Percentiles rank a stretch among this genome's conserved stretches.
phyloP scores from a whole-genome alignment of 2,888 invertebrate genomes.

The Polyommatus icarus region DNA sequence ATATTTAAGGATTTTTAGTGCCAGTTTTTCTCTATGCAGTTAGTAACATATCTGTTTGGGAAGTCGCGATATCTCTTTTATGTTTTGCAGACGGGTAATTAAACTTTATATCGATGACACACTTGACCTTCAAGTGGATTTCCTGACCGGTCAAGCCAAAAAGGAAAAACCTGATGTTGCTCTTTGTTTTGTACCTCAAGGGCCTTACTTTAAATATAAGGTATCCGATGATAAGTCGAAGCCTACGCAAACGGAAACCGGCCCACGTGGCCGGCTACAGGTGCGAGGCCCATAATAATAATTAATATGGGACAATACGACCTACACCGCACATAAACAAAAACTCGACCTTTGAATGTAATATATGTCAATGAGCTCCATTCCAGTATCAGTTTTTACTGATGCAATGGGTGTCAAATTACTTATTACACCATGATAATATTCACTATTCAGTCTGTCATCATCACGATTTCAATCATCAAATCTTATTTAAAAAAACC shows the following conservation, averaged over 20 bases:
- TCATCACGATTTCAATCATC: too few species aligned
- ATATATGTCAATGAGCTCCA: neutral
- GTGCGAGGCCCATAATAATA: neutral
- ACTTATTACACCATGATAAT: neutral
- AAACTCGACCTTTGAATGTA: neutral
- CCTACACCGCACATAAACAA: neutral
- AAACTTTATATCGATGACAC: neutral
- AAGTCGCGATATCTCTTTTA: slow-evolving; percentile 2
- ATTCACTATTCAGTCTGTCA: neutral
- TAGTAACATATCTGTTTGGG: neutral
- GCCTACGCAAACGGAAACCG: slow-evolving; percentile 20
- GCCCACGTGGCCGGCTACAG: slow-evolving; percentile 23
- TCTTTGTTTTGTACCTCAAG: slow-evolving; percentile 12
- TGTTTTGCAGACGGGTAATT: slow-evolving; percentile 12
- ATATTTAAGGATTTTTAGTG: neutral
- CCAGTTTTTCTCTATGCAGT: too few species aligned
- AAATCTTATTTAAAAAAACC: too few species aligned
- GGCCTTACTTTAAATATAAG: slow-evolving; percentile 1
- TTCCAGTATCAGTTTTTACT: neutral
- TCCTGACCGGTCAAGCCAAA: slow-evolving; percentile 16
- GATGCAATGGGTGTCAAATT: neutral
- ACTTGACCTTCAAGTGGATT: slow-evolving; percentile 18
- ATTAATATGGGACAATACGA: slow-evolving; percentile 8
- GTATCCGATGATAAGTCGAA: slow-evolving; percentile 1
- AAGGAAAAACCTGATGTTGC: slow-evolving; percentile 5